Conservation (phyloP, 2,797 vertebrate genomes). For the Manis javanica region DNA sequence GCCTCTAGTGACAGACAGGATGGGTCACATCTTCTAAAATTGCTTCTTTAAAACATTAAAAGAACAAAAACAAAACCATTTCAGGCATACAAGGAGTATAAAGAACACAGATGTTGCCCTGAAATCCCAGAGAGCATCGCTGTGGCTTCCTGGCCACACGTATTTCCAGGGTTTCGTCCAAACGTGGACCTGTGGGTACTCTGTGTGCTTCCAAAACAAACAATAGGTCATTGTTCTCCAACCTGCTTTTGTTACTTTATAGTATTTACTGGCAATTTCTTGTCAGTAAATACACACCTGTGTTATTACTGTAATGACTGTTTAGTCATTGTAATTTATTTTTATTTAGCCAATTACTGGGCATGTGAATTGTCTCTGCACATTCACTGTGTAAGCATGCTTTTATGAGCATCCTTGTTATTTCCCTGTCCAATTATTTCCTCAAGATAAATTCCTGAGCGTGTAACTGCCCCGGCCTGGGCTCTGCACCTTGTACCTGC, state of each 20-base stretch:
- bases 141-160: accelerated
- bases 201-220: not conserved
- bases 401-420: not conserved
- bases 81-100: not conserved
- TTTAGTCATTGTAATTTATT: not conserved
- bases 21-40: not conserved
- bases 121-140: accelerated
- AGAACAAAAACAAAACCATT: too few relatives aligned
- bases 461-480: not conserved
- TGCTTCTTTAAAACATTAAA: not conserved
- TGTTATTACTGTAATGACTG: not conserved
- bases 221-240: not conserved
- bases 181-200: accelerated
- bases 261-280: not conserved
- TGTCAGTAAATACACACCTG: not conserved
- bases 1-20: accelerated
- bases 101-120: not conserved
- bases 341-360: not conserved
- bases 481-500: not conserved
- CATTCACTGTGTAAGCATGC: not conserved
- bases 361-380: not conserved
- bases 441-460: not conserved
- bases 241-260: not conserved
- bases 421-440: not conserved
- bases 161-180: not conserved